Percentiles rank a stretch among this genome's conserved stretches.
Evolutionary conservation across 2,888 invertebrate species (phyloP).

Genomic region (Tortrix viridana): DNA sequence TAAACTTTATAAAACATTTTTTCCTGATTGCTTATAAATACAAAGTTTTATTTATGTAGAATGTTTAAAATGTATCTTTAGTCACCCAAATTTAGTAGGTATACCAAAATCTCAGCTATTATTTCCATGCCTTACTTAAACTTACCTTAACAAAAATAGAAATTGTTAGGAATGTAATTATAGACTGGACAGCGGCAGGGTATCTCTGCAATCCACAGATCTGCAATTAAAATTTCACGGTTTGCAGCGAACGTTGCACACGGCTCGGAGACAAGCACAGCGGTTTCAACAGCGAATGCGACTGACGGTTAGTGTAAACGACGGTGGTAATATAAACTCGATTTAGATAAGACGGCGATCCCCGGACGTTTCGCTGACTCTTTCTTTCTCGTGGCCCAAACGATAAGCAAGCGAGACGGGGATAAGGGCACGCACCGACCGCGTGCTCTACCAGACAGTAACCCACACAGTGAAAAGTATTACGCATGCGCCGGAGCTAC

Average conservation of each 20-base stretch:
- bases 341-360: slow-evolving; percentile 61
- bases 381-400: slow-evolving; percentile 49
- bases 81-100: no score
- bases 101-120: slow-evolving; percentile 23
- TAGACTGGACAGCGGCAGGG: slow-evolving; percentile 10
- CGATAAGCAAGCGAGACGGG: slow-evolving; percentile 59
- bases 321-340: slow-evolving; percentile 77
- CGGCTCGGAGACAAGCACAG: slow-evolving; percentile 54
- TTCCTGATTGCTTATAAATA: not conserved
- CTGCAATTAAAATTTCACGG: slow-evolving; percentile 67
- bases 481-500: slow-evolving; percentile 75
- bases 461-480: slow-evolving; percentile 65
- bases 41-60: slow-evolving; percentile 10
- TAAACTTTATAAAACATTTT: not conserved
- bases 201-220: slow-evolving; percentile 50
- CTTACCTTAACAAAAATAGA: slow-evolving; percentile 60
- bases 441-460: slow-evolving; percentile 71
- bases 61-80: slow-evolving; percentile 4
- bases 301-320: slow-evolving; percentile 71
- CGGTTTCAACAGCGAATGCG: slow-evolving; percentile 61
- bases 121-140: slow-evolving; percentile 42
- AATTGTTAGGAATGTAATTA: slow-evolving; percentile 10
- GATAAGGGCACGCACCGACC: slow-evolving; percentile 68
- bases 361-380: slow-evolving; percentile 54
- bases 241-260: slow-evolving; percentile 56